Conservation (phyloP, 2,113 vertebrate species). For the Hystrix cristata region DNA sequence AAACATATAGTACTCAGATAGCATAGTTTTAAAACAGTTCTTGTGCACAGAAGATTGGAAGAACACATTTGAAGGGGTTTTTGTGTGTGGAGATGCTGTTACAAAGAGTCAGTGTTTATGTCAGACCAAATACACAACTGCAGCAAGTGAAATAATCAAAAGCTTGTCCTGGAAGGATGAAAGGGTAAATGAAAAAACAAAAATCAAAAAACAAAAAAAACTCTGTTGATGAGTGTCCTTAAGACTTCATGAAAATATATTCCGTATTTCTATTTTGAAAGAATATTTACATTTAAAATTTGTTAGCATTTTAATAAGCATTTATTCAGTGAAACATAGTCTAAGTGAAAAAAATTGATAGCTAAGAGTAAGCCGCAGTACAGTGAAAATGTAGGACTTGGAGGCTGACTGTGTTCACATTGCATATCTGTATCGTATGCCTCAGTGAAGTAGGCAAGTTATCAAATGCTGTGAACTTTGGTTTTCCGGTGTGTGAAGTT, state of each 20-base stretch:
- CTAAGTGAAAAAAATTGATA: background rate
- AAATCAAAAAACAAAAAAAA: background rate
- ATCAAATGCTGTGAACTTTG: background rate
- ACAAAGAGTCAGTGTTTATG: background rate
- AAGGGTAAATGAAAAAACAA: background rate
- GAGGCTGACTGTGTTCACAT: background rate
- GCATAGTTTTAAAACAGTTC: background rate
- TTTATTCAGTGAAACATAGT: background rate
- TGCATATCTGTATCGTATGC: background rate
- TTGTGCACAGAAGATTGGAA: background rate
- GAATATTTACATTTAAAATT: background rate
- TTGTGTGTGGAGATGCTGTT: background rate
- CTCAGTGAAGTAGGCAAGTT: background rate
- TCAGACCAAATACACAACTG: background rate
- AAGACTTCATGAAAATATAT: background rate
- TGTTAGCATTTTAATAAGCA: background rate
- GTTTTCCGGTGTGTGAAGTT: background rate
- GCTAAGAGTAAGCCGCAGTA: background rate
- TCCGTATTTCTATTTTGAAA: slow-evolving; percentile 50
- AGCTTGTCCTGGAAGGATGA: background rate
- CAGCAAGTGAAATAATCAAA: slow-evolving; percentile 19
- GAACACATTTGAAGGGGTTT: background rate
- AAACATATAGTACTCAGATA: background rate
- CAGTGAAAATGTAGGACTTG: background rate
- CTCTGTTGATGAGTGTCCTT: background rate